Base-by-base conservation (phyloP, 2,113 vertebrate genomes). In the Chaetura pelagica region DNA sequence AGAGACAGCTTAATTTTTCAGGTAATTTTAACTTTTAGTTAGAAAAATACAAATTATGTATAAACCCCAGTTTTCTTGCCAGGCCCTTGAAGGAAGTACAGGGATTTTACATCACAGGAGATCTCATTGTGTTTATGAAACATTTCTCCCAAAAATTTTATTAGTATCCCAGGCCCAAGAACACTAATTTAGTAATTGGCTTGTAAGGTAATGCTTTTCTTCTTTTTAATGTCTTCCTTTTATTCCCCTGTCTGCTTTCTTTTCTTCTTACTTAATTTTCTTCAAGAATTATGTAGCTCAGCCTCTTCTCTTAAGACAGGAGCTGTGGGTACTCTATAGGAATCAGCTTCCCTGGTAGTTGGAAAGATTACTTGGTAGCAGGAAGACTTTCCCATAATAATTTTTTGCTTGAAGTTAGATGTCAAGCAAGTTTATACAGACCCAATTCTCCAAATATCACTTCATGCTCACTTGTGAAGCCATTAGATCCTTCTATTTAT, bases 1-100 rank as follows among this genome's bases (percentile, higher is more conserved):
- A 87, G 16, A 44, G 51, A 57, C 52, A 83, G 22, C 22, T 66
- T 89, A 73, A 61, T 57, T 87, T 87, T 92, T 76, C n/a, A 38
- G 20, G 15, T 22, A 12, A 54, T 75, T 85, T 13, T 68, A 40
- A 29, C 3, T 89, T 87, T 72, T 76, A 69, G 12, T 82, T 58
- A 66, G 24, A 69, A 79, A 89, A 84, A 59, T 62, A 61, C 15
- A 49, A 44, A 52, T 35, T 38, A 66, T 9, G n/a, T 57, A 80
- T 35, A 52, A 64, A 76, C 44, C 18, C 17, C 10, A 35, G 38
- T n/a, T 66, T 91, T 85, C 51, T 75, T 85, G 15, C 11, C 30
- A 69, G 30, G 15, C 1, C 8, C 4, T 52, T 66, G 61, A 93
- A 79, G 52, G 82, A 90, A 72, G 11, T 32, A 72, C 20, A 42